Percentiles rank a stretch among this genome's conserved stretches.
phyloP scores from a whole-genome alignment of 1,140 invertebrate species.

The Harpegnathos saltator region DNA sequence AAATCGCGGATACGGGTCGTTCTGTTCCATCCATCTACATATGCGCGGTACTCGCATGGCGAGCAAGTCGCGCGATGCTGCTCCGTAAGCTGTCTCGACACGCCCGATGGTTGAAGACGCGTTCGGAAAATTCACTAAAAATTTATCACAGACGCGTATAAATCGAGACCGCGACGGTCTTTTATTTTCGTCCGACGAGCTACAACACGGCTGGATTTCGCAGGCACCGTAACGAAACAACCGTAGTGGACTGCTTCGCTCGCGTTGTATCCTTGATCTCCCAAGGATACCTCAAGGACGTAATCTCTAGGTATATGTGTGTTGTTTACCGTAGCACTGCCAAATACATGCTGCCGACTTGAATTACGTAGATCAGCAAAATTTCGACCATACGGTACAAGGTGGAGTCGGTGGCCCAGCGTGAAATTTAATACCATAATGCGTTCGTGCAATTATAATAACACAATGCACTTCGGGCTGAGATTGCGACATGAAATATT shows the following conservation, averaged over 20 bases:
- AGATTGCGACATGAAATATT: neutral
- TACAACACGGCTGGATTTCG: constrained; percentile 27
- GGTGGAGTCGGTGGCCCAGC: neutral
- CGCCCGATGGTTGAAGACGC: neutral
- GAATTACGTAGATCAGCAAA: neutral
- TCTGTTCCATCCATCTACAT: constrained; percentile 11
- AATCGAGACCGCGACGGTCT: neutral
- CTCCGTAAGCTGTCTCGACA: constrained; percentile 18
- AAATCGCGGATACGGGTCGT: constrained; percentile 10
- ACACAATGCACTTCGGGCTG: neutral
- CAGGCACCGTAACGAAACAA: neutral
- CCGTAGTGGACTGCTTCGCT: too few relatives aligned
- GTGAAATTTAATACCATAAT: neutral
- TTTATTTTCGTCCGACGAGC: neutral
- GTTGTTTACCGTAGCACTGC: constrained; percentile 30
- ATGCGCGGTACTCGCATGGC: neutral
- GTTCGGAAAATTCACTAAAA: constrained; percentile 1
- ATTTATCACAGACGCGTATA: neutral
- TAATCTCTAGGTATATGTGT: neutral
- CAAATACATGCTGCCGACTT: neutral
- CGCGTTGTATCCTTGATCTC: constrained; percentile 11
- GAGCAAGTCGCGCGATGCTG: neutral
- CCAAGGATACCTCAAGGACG: neutral
- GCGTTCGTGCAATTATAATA: neutral
- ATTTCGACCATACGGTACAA: neutral